phyloP scores from a whole-genome alignment of 2,888 invertebrate genomes.

The Patella ulyssiponensis region DNA sequence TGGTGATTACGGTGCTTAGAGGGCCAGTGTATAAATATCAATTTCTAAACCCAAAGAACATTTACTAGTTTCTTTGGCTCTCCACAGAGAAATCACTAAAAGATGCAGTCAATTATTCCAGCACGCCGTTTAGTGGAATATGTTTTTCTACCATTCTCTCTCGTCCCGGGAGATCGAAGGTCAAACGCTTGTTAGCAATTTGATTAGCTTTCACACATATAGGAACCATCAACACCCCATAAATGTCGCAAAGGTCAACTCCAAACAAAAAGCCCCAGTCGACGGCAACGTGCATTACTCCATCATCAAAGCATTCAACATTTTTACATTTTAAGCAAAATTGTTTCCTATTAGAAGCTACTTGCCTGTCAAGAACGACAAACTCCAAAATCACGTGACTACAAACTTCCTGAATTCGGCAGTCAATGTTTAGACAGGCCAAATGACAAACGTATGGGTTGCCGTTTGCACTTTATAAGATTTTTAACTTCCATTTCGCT shows the following conservation, averaged over 20 bases:
- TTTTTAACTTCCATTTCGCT: not conserved
- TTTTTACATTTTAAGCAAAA: slow-evolving; percentile 7
- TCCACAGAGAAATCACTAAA: slow-evolving; percentile 3
- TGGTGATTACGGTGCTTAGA: not conserved
- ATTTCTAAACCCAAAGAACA: not conserved
- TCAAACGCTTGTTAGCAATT: slow-evolving; percentile 8
- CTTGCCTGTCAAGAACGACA: not conserved
- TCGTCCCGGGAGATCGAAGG: slow-evolving; percentile 5
- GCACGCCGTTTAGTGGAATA: slow-evolving; percentile 9
- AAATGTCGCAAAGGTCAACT: slow-evolving; percentile 5
- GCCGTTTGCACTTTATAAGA: slow-evolving; percentile 5
- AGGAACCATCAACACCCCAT: not conserved
- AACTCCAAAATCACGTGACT: not conserved
- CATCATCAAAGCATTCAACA: not conserved
- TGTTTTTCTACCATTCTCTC: slow-evolving; percentile 4
- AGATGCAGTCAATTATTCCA: slow-evolving; percentile 9
- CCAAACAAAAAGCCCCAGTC: not conserved
- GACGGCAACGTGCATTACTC: not conserved
- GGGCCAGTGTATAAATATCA: not conserved
- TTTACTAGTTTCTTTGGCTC: not conserved
- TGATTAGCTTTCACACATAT: slow-evolving; percentile 9
- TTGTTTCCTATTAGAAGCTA: slow-evolving; percentile 11
- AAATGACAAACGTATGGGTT: slow-evolving; percentile 7
- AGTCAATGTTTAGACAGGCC: not conserved
- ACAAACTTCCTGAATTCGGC: not conserved